Base-by-base conservation (phyloP, 1,140 invertebrate species). In the Ceratina japonica region DNA sequence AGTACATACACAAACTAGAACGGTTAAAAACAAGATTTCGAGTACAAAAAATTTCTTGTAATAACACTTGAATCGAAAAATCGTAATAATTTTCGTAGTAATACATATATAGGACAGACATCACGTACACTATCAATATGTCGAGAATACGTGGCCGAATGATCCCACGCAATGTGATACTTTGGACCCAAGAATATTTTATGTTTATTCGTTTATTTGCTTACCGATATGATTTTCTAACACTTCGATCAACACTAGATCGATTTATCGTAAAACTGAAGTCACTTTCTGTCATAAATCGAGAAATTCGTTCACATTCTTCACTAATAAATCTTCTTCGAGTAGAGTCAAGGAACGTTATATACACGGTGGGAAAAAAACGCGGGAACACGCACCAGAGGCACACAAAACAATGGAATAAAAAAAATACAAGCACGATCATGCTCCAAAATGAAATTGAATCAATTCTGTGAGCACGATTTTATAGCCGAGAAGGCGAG, bases 331-430 rank as follows among this genome's bases (percentile, higher is more conserved):
- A 58, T 54, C 15, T 10, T 24, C 20, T 18, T 66, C 15, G n/a
- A 51, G 12, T 58, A 13, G 27, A 74, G 52, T 51, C 20, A 66
- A 31, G 20, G 22, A 58, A 77, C 15, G 22, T 12, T 59, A 20
- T 27, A 69, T 51, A 72, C 59, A 49, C n/a, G 7, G 13, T 3
- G 18, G 22, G 66, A 52, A 49, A 77, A 86, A 84, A 85, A 82
- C 80, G 83, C 83, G 83, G 83, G 83, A 84, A 82, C 20, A 24
- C 22, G 15, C 5, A 15, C 12, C 16, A 81, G 64, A 24, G 49
- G 20, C 20, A 56, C 12, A 18, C 59, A 13, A n/a, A 49, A 27
- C 49, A 12, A 31, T n/a, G 0, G 62, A 44, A 65, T 15, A 52
- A 12, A 1, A 1, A 58, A 56, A 20, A 13, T 20, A 22, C 2